phyloP scores from a whole-genome alignment of 2,113 vertebrate species.

The Cervus canadensis region DNA sequence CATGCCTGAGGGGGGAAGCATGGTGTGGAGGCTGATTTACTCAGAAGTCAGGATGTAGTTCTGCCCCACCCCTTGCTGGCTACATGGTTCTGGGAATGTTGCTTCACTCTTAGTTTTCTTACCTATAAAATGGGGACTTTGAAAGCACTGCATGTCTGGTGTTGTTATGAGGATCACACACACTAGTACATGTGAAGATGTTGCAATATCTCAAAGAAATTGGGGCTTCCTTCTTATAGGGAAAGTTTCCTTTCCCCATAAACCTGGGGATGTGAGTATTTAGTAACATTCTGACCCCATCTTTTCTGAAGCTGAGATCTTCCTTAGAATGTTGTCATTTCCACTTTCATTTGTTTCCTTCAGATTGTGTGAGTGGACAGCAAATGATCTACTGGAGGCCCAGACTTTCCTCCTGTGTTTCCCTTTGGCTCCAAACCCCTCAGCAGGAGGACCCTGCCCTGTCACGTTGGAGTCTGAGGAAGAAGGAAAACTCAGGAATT shows the following conservation, averaged over 20 bases:
- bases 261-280: not conserved
- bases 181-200: not conserved
- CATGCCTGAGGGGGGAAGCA: rapidly evolving
- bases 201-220: not conserved
- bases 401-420: not conserved
- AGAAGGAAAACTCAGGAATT: not conserved
- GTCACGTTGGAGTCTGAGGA: not conserved
- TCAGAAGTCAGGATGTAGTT: not conserved
- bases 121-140: not conserved
- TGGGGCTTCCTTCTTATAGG: not conserved
- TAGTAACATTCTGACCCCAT: not conserved
- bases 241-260: not conserved
- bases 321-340: not conserved
- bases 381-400: too few relatives aligned
- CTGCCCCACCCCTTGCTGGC: not conserved
- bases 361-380: not conserved
- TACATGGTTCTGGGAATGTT: not conserved
- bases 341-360: not conserved
- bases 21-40: not conserved
- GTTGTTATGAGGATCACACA: not conserved
- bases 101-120: not conserved
- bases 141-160: not conserved
- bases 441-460: not conserved
- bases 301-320: not conserved
- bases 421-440: not conserved